Percentiles rank a stretch among this genome's conserved stretches.
Evolutionary conservation across 1,140 invertebrate genomes (phyloP).

Genomic region (Papilio polyxenes): DNA sequence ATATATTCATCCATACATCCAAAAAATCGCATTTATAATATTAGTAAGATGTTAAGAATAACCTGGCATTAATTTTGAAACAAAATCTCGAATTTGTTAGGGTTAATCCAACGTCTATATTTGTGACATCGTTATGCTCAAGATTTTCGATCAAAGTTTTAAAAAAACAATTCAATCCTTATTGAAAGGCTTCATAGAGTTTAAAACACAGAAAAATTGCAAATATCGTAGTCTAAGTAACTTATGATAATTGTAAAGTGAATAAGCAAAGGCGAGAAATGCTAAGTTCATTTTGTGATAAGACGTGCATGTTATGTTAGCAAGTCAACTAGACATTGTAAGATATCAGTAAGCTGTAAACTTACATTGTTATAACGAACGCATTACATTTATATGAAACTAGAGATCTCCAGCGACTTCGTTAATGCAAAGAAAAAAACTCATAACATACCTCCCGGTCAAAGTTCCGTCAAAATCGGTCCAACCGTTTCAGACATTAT

Average conservation of each 20-base stretch:
- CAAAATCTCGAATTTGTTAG: background rate
- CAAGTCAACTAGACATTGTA: background rate
- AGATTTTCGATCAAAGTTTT: too few species aligned
- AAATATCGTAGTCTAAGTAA: background rate
- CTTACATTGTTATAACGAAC: background rate
- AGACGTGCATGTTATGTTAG: background rate
- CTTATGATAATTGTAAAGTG: background rate
- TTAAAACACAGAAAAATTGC: background rate
- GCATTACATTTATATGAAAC: too few species aligned
- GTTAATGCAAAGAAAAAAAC: too few species aligned
- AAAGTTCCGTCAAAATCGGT: too few species aligned
- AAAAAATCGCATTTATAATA: too few species aligned
- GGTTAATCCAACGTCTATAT: background rate
- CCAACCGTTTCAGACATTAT: too few species aligned
- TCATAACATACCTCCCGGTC: too few species aligned
- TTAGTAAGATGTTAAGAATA: too few species aligned
- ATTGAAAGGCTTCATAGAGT: background rate
- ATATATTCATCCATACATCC: too few species aligned
- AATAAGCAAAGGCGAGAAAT: background rate
- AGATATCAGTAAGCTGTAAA: conserved; percentile 1
- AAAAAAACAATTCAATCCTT: background rate
- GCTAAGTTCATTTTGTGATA: conserved; percentile 2
- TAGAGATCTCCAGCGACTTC: too few species aligned
- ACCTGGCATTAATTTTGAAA: too few species aligned
- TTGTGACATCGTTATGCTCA: background rate